These are phyloP conservation scores for Drosophila rufa DNA, from an alignment of 1,140 invertebrate species.

Conservation along the genomic window DNA sequence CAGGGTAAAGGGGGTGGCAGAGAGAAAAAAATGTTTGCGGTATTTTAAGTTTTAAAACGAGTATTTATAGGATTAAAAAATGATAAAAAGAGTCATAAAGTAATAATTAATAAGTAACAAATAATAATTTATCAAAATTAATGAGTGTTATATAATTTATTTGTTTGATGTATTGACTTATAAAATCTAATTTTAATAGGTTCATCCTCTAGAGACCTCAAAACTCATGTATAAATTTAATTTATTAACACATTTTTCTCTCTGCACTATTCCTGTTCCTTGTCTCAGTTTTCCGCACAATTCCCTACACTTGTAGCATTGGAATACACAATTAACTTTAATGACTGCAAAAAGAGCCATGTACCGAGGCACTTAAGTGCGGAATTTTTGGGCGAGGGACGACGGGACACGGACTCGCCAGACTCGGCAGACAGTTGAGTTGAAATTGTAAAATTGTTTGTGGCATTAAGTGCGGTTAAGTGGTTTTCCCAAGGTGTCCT, in stretches of 20 bases:
- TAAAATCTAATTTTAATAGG: no score
- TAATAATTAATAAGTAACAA: no score
- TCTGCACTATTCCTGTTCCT: slow-evolving; percentile 4
- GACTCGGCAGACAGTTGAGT: slow-evolving; percentile 48
- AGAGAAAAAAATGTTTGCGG: background rate
- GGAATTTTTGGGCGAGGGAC: slow-evolving; percentile 1
- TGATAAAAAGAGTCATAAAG: no score
- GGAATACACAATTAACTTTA: slow-evolving; percentile 75
- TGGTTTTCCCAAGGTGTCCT: slow-evolving; percentile 64
- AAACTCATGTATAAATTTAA: no score
- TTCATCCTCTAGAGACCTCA: no score
- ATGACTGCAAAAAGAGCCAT: slow-evolving; percentile 73
- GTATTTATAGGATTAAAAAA: no score
- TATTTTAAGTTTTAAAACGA: background rate
- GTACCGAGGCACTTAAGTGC: slow-evolving; percentile 43
- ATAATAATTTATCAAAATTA: no score
- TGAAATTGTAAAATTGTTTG: slow-evolving; percentile 61
- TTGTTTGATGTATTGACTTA: no score
- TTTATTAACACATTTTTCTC: background rate
- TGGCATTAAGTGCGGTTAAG: slow-evolving; percentile 64
- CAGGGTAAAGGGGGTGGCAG: slow-evolving; percentile 10
- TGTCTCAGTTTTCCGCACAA: slow-evolving; percentile 22
- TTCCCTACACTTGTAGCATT: slow-evolving; percentile 28
- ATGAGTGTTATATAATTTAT: no score
- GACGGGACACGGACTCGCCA: background rate